These are phyloP conservation scores for Engystomops pustulosus DNA, from an alignment of 2,113 vertebrate genomes.

Conservation along the genomic window DNA sequence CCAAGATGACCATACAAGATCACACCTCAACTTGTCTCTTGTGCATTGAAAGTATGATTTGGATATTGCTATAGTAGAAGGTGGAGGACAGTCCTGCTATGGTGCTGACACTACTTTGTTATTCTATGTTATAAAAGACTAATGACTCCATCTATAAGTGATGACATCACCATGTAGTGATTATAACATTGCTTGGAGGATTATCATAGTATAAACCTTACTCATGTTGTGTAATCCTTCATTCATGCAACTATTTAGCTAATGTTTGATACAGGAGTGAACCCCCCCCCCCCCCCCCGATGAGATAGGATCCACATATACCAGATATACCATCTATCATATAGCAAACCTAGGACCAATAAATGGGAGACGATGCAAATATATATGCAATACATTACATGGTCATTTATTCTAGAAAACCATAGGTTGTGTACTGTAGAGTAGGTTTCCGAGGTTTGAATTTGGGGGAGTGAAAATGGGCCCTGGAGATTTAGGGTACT, in stretches of 20 bases:
- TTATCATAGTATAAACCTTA: slow-evolving; percentile 39
- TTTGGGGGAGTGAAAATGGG: too few species aligned
- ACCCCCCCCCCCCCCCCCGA: not conserved
- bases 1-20: not conserved
- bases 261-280: not conserved
- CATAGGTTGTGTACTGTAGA: too few species aligned
- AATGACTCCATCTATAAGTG: slow-evolving; percentile 1
- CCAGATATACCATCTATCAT: too few species aligned
- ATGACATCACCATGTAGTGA: not conserved
- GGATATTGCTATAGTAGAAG: too few species aligned
- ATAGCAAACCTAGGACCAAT: too few species aligned
- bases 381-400: too few species aligned
- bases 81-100: too few species aligned
- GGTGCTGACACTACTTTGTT: not conserved
- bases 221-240: slow-evolving; percentile 21
- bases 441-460: too few species aligned
- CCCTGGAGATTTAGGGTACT: too few species aligned
- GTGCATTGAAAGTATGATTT: not conserved
- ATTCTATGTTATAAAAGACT: not conserved
- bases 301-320: not conserved
- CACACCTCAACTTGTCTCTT: not conserved
- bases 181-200: slow-evolving; percentile 30
- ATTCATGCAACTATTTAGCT: not conserved
- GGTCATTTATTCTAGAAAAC: too few species aligned
- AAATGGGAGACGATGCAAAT: too few species aligned